Percentiles rank a stretch among this genome's conserved stretches.
Evolutionary conservation across 35 echinoderm and acorn worm genomes (phyloP).

Genomic region (Anneissia japonica): DNA sequence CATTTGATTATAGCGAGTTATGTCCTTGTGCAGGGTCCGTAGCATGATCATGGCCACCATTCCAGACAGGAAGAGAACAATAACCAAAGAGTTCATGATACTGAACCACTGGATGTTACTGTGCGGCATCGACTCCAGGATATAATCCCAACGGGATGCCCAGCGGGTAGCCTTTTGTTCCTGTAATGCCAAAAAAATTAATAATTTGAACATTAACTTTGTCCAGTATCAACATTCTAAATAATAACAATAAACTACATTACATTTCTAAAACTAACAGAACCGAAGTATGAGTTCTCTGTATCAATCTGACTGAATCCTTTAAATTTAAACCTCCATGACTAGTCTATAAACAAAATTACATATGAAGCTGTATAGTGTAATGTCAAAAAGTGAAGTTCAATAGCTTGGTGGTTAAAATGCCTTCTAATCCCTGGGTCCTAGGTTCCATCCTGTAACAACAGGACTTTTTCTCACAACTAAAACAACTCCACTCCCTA

Average conservation of each 20-base stretch:
- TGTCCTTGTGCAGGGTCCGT: slow-evolving; percentile 95
- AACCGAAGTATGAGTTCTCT: not conserved
- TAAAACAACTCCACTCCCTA: too few relatives aligned
- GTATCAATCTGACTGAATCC: not conserved
- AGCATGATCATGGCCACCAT: slow-evolving; percentile 99
- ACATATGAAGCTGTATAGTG: too few relatives aligned
- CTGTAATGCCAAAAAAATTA: slow-evolving; percentile 7
- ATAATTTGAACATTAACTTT: not conserved
- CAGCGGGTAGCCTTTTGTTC: slow-evolving; percentile 31
- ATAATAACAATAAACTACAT: too few relatives aligned
- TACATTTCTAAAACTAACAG: too few relatives aligned
- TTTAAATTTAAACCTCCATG: not conserved
- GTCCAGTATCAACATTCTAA: too few relatives aligned
- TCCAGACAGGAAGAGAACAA: slow-evolving; percentile 93
- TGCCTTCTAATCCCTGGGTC: too few relatives aligned
- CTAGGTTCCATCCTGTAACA: too few relatives aligned
- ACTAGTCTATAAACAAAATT: too few relatives aligned
- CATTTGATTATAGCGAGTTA: slow-evolving; percentile 89
- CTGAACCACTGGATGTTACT: slow-evolving; percentile 99
- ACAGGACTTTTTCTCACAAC: too few relatives aligned
- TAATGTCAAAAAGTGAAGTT: too few relatives aligned
- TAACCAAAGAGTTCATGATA: slow-evolving; percentile 98
- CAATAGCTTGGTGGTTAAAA: too few relatives aligned
- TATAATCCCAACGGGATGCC: slow-evolving; percentile 96
- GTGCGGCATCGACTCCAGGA: slow-evolving; percentile 96